These are phyloP conservation scores for Lophochroa leadbeateri DNA, from an alignment of 2,113 vertebrate species.

Conservation along the genomic window DNA sequence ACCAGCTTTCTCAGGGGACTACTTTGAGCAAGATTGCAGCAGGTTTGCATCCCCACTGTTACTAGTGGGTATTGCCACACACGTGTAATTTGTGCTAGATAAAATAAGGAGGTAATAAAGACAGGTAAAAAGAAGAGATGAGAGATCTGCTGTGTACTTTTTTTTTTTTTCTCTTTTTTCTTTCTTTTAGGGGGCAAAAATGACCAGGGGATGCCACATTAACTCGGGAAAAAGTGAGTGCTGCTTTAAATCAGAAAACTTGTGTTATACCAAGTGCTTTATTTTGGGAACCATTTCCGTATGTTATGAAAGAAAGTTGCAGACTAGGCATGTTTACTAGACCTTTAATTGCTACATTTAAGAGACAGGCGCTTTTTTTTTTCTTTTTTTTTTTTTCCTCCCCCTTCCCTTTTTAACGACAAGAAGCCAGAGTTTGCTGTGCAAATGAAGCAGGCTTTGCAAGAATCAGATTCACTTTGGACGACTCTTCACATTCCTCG, in stretches of 20 bases:
- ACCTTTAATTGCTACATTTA: slow-evolving; percentile 75
- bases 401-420: slow-evolving; percentile 41
- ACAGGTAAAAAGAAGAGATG: neutral
- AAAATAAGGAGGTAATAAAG: slow-evolving; percentile 64
- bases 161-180: neutral
- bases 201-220: neutral
- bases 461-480: slow-evolving; percentile 90
- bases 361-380: slow-evolving; percentile 39
- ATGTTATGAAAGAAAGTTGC: slow-evolving; percentile 70
- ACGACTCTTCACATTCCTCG: slow-evolving; percentile 85
- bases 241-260: slow-evolving; percentile 61
- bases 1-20: slow-evolving; percentile 31
- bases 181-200: slow-evolving; percentile 5
- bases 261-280: slow-evolving; percentile 38
- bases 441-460: slow-evolving; percentile 83
- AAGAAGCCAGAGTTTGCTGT: slow-evolving; percentile 79
- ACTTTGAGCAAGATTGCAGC: slow-evolving; percentile 38
- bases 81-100: slow-evolving; percentile 26
- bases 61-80: neutral
- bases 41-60: slow-evolving; percentile 20
- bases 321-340: slow-evolving; percentile 69
- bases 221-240: neutral
- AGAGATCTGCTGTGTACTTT: neutral
- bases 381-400: neutral
- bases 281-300: slow-evolving; percentile 57